phyloP scores from a whole-genome alignment of 2,113 vertebrate genomes.

The Sebastes schlegelii region DNA sequence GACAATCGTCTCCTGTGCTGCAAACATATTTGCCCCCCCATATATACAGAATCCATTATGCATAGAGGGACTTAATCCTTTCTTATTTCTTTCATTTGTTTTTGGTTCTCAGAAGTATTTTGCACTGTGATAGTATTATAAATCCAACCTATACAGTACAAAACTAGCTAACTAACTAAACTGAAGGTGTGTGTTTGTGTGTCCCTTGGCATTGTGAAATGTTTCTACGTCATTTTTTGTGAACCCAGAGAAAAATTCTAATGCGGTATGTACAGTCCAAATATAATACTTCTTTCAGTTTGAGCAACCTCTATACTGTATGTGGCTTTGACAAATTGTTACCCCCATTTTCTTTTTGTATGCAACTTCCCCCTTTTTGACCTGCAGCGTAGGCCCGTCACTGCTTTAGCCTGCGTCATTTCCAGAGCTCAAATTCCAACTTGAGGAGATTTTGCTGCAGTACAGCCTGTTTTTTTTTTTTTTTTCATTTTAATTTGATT shows the following conservation, averaged over 20 bases:
- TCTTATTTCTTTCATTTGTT: conserved; percentile 70
- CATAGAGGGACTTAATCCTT: conserved; percentile 79
- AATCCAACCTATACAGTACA: conserved; percentile 86
- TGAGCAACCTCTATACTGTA: conserved; percentile 72
- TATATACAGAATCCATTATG: conserved; percentile 80
- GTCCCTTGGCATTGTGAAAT: conserved; percentile 88
- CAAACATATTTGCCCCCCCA: conserved; percentile 82
- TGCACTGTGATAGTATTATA: conserved; percentile 89
- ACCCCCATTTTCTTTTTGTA: conserved; percentile 61
- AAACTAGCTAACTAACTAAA: conserved; percentile 86
- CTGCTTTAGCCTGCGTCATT: conserved; percentile 56
- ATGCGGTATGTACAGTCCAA: conserved; percentile 81
- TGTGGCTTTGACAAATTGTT: conserved; percentile 76
- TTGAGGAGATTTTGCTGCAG: conserved; percentile 47
- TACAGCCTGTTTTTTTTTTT: conserved; percentile 34
- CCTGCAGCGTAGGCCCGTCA: conserved; percentile 54
- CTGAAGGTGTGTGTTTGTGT: conserved; percentile 87
- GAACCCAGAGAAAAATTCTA: conserved; percentile 79
- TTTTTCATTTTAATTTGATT: conserved; percentile 48
- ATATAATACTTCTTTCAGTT: conserved; percentile 72
- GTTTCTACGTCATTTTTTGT: conserved; percentile 84
- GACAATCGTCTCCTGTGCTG: conserved; percentile 89
- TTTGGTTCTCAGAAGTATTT: conserved; percentile 83
- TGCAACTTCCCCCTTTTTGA: conserved; percentile 53
- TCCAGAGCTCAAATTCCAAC: conserved; percentile 52